Conservation (phyloP, 2,888 invertebrate genomes). For the Cephus rjabovi region DNA sequence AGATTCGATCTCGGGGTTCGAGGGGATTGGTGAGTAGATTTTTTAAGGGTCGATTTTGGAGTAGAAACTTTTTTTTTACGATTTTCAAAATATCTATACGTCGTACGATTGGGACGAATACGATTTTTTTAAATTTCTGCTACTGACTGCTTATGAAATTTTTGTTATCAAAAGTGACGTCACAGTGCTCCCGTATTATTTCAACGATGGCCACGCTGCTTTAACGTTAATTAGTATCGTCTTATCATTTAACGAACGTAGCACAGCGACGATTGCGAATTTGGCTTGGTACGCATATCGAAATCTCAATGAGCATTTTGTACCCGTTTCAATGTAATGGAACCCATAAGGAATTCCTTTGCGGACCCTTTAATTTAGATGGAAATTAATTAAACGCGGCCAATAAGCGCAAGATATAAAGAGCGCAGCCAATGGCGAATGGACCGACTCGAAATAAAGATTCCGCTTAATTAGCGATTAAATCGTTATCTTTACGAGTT, state of each 20-base stretch:
- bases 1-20: not conserved
- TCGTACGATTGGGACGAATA: fast-evolving
- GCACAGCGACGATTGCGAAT: not conserved
- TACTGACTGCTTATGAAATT: not conserved
- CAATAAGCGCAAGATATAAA: slow-evolving; percentile 6
- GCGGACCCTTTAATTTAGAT: not conserved
- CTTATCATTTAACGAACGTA: not conserved
- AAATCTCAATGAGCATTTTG: not conserved
- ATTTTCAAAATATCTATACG: not conserved
- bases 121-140: not conserved
- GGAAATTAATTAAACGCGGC: slow-evolving; percentile 8
- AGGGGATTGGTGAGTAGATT: not conserved
- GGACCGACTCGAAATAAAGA: slow-evolving; percentile 13
- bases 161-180: not conserved
- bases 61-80: not conserved
- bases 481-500: slow-evolving; percentile 18
- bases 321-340: not conserved
- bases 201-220: not conserved
- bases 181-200: too few relatives aligned
- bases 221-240: not conserved
- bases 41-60: not conserved
- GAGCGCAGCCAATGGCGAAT: slow-evolving; percentile 4
- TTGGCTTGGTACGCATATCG: not conserved
- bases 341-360: not conserved
- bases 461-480: slow-evolving; percentile 14